A percentile compares a stretch with the other conserved stretches of the same genome.
These are phyloP conservation scores for Prionailurus bengalensis DNA, from an alignment of 2,113 vertebrate species.

Conservation along the genomic window DNA sequence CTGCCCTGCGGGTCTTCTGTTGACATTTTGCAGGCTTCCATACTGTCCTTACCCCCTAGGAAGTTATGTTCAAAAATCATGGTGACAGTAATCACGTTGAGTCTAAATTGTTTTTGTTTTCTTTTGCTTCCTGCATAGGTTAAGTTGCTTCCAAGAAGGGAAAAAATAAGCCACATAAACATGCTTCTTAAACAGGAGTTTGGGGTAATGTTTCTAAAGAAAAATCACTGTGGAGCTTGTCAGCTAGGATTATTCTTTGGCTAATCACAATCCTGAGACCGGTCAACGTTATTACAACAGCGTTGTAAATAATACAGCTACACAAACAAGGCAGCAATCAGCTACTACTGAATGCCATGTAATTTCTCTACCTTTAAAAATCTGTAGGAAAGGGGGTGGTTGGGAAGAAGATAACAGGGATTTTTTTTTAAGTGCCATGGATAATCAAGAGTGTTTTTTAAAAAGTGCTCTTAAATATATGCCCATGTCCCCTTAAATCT, in stretches of 20 bases:
- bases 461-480: conserved; percentile 80
- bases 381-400: conserved; percentile 15
- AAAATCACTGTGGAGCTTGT: neutral
- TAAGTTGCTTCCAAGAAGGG: conserved; percentile 30
- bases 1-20: neutral
- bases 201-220: neutral
- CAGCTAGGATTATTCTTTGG: neutral
- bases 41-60: neutral
- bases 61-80: neutral
- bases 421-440: conserved; percentile 45
- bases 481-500: conserved; percentile 78
- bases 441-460: conserved; percentile 59
- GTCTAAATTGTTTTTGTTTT: neutral
- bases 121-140: neutral
- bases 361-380: conserved; percentile 39
- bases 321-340: conserved; percentile 43
- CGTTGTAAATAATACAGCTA: conserved; percentile 5
- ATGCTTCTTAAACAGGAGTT: neutral
- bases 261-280: neutral
- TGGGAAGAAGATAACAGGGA: neutral
- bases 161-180: neutral
- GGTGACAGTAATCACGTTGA: neutral
- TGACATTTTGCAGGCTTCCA: neutral
- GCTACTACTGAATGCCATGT: neutral
- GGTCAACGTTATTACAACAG: neutral